Evolutionary conservation across 2,113 vertebrate species (phyloP).

Genomic region (Choloepus hoffmanni): DNA sequence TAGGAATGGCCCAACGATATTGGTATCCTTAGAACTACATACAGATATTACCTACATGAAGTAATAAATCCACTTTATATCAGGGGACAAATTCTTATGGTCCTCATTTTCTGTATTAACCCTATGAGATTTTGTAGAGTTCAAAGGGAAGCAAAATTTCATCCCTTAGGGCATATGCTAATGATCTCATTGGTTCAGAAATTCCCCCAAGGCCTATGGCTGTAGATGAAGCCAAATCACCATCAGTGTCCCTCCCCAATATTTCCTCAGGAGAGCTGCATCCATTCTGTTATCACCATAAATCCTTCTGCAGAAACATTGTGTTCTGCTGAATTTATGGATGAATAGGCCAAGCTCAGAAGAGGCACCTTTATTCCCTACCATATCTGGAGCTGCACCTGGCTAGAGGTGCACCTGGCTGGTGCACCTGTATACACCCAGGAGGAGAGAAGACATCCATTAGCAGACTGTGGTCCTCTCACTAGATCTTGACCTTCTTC

Average conservation of each 20-base stretch:
- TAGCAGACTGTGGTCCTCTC: no score
- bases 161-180: background rate
- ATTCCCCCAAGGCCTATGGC: background rate
- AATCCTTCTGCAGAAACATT: background rate
- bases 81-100: conserved; percentile 37
- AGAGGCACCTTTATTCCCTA: background rate
- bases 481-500: accelerated
- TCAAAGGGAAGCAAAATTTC: no score
- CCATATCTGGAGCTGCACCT: no score
- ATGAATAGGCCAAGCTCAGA: no score
- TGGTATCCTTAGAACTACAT: background rate
- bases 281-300: no score
- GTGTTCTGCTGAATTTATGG: background rate
- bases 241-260: background rate
- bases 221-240: background rate
- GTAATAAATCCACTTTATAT: background rate
- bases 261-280: background rate
- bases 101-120: background rate
- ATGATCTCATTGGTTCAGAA: background rate
- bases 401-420: background rate
- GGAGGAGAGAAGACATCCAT: background rate
- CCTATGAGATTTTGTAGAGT: background rate
- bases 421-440: background rate
- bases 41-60: background rate
- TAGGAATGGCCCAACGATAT: background rate